A percentile compares a stretch with the other conserved stretches of the same genome.
phyloP scores from a whole-genome alignment of 2,888 invertebrate species.

The Plebejus argus region DNA sequence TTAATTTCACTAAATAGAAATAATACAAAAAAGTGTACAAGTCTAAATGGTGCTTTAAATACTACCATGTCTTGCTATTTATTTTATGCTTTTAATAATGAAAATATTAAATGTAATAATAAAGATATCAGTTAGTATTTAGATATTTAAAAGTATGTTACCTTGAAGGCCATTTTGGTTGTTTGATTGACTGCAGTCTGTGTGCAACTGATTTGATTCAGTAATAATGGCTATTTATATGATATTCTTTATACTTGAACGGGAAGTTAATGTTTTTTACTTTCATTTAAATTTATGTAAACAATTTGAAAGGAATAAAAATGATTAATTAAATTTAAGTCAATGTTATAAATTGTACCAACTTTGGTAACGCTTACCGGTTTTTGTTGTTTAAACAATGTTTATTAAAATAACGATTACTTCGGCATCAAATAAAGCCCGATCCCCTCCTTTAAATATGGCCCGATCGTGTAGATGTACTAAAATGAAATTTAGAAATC shows the following conservation, averaged over 20 bases:
- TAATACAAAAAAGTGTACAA: not conserved
- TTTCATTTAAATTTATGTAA: slow-evolving; percentile 15
- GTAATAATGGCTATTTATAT: slow-evolving; percentile 23
- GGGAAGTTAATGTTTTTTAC: slow-evolving; percentile 32
- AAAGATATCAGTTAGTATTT: not conserved
- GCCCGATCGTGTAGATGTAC: no score
- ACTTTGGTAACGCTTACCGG: not conserved
- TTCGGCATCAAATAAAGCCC: no score
- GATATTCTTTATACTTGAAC: slow-evolving; percentile 23
- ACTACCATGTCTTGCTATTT: no score
- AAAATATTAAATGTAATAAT: not conserved
- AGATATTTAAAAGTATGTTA: not conserved
- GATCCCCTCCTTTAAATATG: no score
- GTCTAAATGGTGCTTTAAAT: not conserved
- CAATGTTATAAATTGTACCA: slow-evolving; percentile 14
- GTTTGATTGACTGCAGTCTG: slow-evolving; percentile 19
- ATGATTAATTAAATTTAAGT: slow-evolving; percentile 13
- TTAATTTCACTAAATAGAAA: not conserved
- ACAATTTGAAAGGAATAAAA: slow-evolving; percentile 23
- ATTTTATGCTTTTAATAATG: no score
- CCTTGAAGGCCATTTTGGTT: slow-evolving; percentile 33
- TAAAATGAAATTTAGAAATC: no score
- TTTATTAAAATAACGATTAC: not conserved
- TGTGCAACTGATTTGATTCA: slow-evolving; percentile 23
- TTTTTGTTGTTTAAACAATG: not conserved